phyloP scores from a whole-genome alignment of 2,113 vertebrate genomes.

The Calidris pygmaea region DNA sequence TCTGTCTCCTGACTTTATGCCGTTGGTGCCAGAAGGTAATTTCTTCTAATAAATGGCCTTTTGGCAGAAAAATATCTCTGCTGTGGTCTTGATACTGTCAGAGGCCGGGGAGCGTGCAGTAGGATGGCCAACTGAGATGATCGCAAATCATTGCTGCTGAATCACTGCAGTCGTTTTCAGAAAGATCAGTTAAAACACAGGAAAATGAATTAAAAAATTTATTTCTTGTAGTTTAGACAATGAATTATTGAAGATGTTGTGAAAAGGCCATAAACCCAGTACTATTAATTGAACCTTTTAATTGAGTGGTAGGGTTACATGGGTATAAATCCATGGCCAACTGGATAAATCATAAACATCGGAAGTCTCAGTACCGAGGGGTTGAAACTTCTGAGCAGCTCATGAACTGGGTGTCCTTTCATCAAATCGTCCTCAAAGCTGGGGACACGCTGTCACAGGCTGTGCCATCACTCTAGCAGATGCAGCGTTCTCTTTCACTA shows the following conservation, averaged over 20 bases:
- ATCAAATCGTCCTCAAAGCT: background rate
- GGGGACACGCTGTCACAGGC: rapidly evolving
- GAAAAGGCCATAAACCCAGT: background rate
- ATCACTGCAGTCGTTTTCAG: background rate
- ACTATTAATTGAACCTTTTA: background rate
- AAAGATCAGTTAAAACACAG: background rate
- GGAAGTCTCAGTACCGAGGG: background rate
- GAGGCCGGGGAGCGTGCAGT: background rate
- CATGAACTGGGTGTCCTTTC: background rate
- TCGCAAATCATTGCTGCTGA: background rate
- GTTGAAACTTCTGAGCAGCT: background rate
- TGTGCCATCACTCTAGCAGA: background rate
- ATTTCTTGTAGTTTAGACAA: background rate
- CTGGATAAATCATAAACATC: background rate
- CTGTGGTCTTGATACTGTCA: background rate
- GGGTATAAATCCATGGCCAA: background rate
- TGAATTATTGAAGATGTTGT: background rate
- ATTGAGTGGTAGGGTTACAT: background rate
- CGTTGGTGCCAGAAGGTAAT: background rate
- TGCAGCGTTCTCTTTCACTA: rapidly evolving
- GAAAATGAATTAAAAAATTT: background rate
- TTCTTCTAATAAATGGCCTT: background rate
- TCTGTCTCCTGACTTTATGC: background rate
- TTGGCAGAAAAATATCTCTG: background rate
- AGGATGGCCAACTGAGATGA: background rate